Evolutionary conservation across 2,888 invertebrate genomes (phyloP).

Genomic region (Tetragnatha montana): DNA sequence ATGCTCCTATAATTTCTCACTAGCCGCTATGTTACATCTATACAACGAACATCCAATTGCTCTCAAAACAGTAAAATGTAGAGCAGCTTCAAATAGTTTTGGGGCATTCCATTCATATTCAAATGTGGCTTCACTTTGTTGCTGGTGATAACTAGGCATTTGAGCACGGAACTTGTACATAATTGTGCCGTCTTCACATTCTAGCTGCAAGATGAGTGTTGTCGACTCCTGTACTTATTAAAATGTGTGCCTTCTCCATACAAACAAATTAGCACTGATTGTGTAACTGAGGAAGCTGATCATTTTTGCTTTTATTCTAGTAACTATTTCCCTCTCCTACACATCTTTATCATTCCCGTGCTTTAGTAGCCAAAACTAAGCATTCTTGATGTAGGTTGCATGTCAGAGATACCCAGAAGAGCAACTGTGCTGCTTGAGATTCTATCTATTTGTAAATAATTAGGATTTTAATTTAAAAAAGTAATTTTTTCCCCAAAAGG

Average conservation of each 20-base stretch:
- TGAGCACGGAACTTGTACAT: constrained; percentile 47
- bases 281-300: constrained; percentile 48
- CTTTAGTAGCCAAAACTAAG: constrained; percentile 38
- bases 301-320: constrained; percentile 8
- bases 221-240: constrained; percentile 66
- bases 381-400: constrained; percentile 41
- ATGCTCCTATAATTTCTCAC: too few relatives aligned
- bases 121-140: too few relatives aligned
- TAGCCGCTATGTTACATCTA: too few relatives aligned
- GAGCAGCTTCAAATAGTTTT: too few relatives aligned
- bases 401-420: constrained; percentile 16
- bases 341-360: constrained; percentile 41
- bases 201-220: constrained; percentile 66
- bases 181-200: constrained; percentile 61
- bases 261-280: constrained; percentile 62
- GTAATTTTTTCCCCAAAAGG: too few relatives aligned
- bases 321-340: constrained; percentile 42
- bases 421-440: not conserved
- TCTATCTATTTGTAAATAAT: too few relatives aligned
- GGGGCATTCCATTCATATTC: too few relatives aligned
- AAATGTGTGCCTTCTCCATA: constrained; percentile 69
- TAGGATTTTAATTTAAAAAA: too few relatives aligned
- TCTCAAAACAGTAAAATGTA: too few relatives aligned
- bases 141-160: not conserved
- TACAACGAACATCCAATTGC: too few relatives aligned